phyloP scores from a whole-genome alignment of 2,797 vertebrate species.

The Acanthurus lineatus region DNA sequence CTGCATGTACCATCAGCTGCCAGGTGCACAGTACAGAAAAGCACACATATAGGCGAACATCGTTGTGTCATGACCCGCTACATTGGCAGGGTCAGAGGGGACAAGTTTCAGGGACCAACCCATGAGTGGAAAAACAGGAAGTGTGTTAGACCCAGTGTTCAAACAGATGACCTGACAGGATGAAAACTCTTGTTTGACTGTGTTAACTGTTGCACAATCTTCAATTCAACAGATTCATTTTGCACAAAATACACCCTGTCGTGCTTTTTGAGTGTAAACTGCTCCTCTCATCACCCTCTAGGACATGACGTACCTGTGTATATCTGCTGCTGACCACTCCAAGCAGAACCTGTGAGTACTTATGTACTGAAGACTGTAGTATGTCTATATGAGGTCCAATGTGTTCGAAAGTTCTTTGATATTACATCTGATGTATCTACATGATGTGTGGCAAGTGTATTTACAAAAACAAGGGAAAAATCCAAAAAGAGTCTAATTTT shows the following conservation, averaged over 20 bases:
- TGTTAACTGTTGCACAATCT: neutral
- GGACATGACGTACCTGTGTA: conserved; percentile 95
- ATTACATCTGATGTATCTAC: neutral
- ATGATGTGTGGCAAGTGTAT: neutral
- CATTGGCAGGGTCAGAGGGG: conserved; percentile 34
- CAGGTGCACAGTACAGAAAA: conserved; percentile 74
- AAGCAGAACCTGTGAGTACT: conserved; percentile 95
- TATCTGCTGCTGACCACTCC: conserved; percentile 92
- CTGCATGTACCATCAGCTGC: conserved; percentile 74
- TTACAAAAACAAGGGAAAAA: neutral
- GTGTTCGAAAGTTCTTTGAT: neutral
- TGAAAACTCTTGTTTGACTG: neutral
- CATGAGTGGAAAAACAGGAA: conserved; percentile 54
- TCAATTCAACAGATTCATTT: neutral
- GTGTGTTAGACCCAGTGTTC: conserved; percentile 22
- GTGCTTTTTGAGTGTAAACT: neutral
- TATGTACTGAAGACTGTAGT: no score
- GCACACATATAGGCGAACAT: conserved; percentile 1
- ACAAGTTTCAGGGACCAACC: conserved; percentile 48
- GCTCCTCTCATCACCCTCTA: conserved; percentile 62
- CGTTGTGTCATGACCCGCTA: conserved; percentile 39
- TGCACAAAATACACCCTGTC: neutral
- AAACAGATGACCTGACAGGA: neutral
- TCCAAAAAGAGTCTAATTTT: neutral
- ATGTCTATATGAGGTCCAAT: no score